phyloP scores from a whole-genome alignment of 2,113 vertebrate species.

The Upupa epops region DNA sequence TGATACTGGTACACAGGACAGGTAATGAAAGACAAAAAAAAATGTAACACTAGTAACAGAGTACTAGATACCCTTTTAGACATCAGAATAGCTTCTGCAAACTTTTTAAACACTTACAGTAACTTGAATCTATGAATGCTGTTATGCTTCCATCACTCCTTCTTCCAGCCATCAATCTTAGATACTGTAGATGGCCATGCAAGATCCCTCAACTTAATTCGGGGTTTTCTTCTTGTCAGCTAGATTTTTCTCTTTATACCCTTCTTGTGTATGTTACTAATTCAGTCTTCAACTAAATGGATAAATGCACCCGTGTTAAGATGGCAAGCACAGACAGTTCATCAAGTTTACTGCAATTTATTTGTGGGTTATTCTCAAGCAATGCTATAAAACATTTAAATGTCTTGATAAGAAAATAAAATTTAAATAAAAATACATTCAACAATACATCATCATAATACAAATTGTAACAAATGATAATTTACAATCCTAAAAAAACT shows the following conservation, averaged over 20 bases:
- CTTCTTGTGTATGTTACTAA: background rate
- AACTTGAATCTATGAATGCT: background rate
- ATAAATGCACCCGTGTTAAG: background rate
- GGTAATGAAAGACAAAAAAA: background rate
- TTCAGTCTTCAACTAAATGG: background rate
- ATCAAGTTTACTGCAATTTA: conserved; percentile 67
- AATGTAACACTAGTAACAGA: background rate
- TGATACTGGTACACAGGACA: background rate
- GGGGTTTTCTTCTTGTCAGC: background rate
- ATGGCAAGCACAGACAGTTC: conserved; percentile 6
- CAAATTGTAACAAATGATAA: conserved; percentile 72
- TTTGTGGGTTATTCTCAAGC: conserved; percentile 75
- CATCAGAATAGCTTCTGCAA: background rate
- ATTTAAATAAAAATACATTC: conserved; percentile 85
- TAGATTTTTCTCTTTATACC: background rate
- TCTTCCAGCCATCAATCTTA: background rate
- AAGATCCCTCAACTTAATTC: background rate
- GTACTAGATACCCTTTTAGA: background rate
- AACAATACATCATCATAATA: conserved; percentile 71
- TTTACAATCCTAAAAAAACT: conserved; percentile 73
- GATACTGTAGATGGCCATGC: background rate
- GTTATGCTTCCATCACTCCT: background rate
- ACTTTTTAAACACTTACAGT: background rate
- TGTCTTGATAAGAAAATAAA: conserved; percentile 82
- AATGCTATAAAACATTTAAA: conserved; percentile 77